Percentiles rank a stretch among this genome's conserved stretches.
Conservation (phyloP, 2,113 vertebrate species). For the Tautogolabrus adspersus region DNA sequence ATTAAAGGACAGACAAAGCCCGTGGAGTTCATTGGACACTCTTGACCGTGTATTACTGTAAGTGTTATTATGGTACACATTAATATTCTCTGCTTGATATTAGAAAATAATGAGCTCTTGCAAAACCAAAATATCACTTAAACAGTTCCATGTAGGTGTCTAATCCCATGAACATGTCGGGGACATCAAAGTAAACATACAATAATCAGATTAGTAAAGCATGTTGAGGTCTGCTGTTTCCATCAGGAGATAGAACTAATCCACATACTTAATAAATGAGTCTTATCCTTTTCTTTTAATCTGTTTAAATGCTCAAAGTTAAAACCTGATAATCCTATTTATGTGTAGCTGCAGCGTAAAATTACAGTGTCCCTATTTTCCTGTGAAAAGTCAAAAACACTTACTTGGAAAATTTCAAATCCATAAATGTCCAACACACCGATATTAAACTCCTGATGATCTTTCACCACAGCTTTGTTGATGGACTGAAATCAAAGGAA, state of each 20-base stretch:
- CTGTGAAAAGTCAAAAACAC: slow-evolving; percentile 22
- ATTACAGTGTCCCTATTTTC: slow-evolving; percentile 8
- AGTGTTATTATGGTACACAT: background rate
- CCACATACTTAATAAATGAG: slow-evolving; percentile 62
- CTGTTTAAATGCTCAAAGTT: slow-evolving; percentile 64
- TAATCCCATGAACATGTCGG: slow-evolving; percentile 21
- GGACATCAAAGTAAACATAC: slow-evolving; percentile 50
- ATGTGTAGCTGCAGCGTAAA: slow-evolving; percentile 25
- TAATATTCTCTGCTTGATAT: background rate
- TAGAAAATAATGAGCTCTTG: background rate
- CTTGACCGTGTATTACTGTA: background rate
- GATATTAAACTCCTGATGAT: slow-evolving; percentile 93
- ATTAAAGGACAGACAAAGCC: slow-evolving; percentile 2
- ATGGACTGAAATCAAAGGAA: slow-evolving; percentile 88
- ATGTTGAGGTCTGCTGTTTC: slow-evolving; percentile 55
- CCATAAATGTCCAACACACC: slow-evolving; percentile 98
- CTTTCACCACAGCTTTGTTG: slow-evolving; percentile 97
- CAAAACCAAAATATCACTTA: slow-evolving; percentile 18
- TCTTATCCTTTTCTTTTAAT: slow-evolving; percentile 65
- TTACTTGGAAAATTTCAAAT: slow-evolving; percentile 99
- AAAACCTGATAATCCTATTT: slow-evolving; percentile 60
- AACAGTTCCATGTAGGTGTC: slow-evolving; percentile 10
- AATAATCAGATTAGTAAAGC: slow-evolving; percentile 73
- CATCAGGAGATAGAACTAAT: slow-evolving; percentile 70
- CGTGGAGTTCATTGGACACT: background rate